Conservation (phyloP, 2,888 invertebrate species). For the Sthenelais limicola region DNA sequence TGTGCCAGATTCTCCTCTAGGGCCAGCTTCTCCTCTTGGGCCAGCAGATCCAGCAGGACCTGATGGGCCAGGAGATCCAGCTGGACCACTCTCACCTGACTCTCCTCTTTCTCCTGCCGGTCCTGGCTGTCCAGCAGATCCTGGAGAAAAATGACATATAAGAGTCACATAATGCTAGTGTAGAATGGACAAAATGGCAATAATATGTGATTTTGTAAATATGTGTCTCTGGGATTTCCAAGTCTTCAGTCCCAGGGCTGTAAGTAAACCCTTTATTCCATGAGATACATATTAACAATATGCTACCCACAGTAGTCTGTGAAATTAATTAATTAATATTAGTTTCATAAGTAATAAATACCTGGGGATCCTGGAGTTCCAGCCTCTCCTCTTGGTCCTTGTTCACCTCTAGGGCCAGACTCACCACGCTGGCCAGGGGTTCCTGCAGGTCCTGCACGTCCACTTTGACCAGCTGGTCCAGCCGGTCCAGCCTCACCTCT, state of each 20-base stretch:
- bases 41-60: conserved; percentile 28
- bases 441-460: conserved; percentile 75
- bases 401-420: conserved; percentile 45
- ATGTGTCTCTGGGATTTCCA: too few relatives aligned
- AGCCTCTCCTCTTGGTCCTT: conserved; percentile 40
- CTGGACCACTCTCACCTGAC: conserved; percentile 39
- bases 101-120: conserved; percentile 25
- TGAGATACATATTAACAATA: too few relatives aligned
- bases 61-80: conserved; percentile 47
- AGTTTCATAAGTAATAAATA: too few relatives aligned
- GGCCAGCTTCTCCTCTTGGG: conserved; percentile 36
- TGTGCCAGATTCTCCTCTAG: neutral
- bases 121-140: conserved; percentile 45
- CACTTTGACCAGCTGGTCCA: conserved; percentile 45
- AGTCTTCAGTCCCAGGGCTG: too few relatives aligned
- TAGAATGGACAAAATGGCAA: too few relatives aligned
- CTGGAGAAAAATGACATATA: too few relatives aligned
- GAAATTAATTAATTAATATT: too few relatives aligned
- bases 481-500: conserved; percentile 26
- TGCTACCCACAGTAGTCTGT: too few relatives aligned
- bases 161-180: too few relatives aligned
- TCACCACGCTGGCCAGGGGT: conserved; percentile 72
- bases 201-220: too few relatives aligned
- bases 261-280: too few relatives aligned
- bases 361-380: conserved; percentile 45